Evolutionary conservation across 2,797 vertebrate genomes (phyloP).

Genomic region (Aulostomus chinensis): DNA sequence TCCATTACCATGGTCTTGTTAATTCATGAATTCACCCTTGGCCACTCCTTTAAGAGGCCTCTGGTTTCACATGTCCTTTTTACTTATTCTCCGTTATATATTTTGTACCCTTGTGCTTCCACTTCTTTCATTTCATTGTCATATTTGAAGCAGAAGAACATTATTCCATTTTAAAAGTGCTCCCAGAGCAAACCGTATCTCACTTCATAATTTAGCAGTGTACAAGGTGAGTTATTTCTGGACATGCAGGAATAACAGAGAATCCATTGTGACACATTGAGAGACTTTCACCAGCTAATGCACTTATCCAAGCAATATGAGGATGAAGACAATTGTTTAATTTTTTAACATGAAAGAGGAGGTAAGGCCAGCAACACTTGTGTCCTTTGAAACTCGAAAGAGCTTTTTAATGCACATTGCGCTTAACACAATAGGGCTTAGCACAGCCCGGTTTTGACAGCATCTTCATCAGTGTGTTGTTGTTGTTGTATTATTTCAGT

Average conservation of each 20-base stretch:
- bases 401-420: no score
- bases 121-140: conserved; percentile 35
- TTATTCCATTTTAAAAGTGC: conserved; percentile 50
- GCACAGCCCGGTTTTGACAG: no score
- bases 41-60: conserved; percentile 38
- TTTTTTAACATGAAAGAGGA: conserved; percentile 4
- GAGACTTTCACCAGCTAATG: conserved; percentile 8
- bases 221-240: conserved; percentile 62
- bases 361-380: no score
- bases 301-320: neutral
- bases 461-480: no score
- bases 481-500: no score
- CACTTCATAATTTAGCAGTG: conserved; percentile 61
- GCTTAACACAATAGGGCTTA: no score
- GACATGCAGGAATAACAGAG: conserved; percentile 42
- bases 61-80: conserved; percentile 40
- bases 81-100: conserved; percentile 41
- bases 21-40: conserved; percentile 71
- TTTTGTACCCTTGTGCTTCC: conserved; percentile 27
- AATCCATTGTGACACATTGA: conserved; percentile 33
- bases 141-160: conserved; percentile 39
- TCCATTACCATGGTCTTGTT: conserved; percentile 74
- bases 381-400: no score
- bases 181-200: conserved; percentile 45
- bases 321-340: no score